Base-by-base conservation (phyloP, 92 coral and sea anemone genomes). In the Hydrozoanthus gracilis region DNA sequence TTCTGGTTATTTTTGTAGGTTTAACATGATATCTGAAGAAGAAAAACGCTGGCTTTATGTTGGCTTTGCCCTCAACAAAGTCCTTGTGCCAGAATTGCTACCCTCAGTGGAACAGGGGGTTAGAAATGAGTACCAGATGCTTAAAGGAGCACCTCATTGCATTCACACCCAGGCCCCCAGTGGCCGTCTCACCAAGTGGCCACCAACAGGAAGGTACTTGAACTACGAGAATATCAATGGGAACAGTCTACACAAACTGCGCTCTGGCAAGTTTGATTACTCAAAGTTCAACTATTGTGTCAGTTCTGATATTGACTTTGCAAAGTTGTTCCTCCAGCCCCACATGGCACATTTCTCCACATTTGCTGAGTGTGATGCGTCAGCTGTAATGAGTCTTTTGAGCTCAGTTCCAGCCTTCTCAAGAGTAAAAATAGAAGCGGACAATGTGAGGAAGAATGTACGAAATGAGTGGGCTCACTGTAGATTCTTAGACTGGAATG, bases 401-500 rank as follows among this genome's bases (percentile, higher is more conserved):
- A 8, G 44, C 44, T 67, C 72, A 67, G 72, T 18, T 8, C 44
- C 72, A 16, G 35, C 64, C 9, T 68, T 86, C 82, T 54, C 90
- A 10, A 44, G 72, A 20, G 82, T 73, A 5, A 47, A 83, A 74
- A 4, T 17, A 17, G 47, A 69, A 56, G 92, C 90, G 18, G 77
- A 67, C 8, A 73, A 73, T 52, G 86, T 90, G 14, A 76, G 91
- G 27, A 75, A 76, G 16, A 52, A 87, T 18, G 88, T 91, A 10
- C 87, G 91, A 7, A 91, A 90, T 18, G 85, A 68, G 48, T n/a
- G n/a, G n/a, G n/a, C n/a, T n/a, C n/a, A n/a, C n/a, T n/a, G n/a
- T n/a, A n/a, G n/a, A n/a, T n/a, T 91, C 68, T 16, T 76, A 9
- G 14, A 48, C 35, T 91, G 91, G 91, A 71, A 60, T 48, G 89